A percentile compares a stretch with the other conserved stretches of the same genome.
These are phyloP conservation scores for Vespertilio murinus DNA, from an alignment of 2,797 vertebrate species.

Conservation along the genomic window DNA sequence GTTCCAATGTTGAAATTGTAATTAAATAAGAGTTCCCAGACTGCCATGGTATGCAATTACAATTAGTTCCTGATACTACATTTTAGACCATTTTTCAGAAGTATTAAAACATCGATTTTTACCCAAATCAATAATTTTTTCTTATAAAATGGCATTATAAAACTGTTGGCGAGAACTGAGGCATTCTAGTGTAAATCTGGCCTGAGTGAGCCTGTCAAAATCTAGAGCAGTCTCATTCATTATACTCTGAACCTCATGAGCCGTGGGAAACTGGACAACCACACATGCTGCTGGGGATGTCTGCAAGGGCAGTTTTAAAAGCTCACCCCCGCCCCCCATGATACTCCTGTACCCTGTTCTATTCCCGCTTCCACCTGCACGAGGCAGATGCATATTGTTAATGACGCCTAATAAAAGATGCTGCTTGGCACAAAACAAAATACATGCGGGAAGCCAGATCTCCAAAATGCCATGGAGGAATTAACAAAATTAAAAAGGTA, in stretches of 20 bases:
- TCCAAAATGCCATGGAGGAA: not conserved
- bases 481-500: not conserved
- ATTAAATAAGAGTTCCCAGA: not conserved
- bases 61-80: not conserved
- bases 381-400: not conserved
- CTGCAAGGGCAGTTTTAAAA: not conserved
- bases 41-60: not conserved
- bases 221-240: not conserved
- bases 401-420: not conserved
- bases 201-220: not conserved
- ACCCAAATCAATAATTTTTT: slow-evolving; percentile 23
- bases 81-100: not conserved
- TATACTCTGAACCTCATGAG: not conserved
- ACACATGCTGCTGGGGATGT: not conserved
- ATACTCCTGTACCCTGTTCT: not conserved
- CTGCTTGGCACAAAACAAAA: not conserved
- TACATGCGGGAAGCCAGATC: not conserved
- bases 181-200: not conserved
- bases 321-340: too few species aligned
- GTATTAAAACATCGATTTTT: not conserved
- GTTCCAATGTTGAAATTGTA: slow-evolving; percentile 8
- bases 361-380: not conserved
- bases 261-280: rapidly evolving
- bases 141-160: not conserved
- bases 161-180: not conserved